phyloP scores from a whole-genome alignment of 2,113 vertebrate species.

The Cryptotis parvus region DNA sequence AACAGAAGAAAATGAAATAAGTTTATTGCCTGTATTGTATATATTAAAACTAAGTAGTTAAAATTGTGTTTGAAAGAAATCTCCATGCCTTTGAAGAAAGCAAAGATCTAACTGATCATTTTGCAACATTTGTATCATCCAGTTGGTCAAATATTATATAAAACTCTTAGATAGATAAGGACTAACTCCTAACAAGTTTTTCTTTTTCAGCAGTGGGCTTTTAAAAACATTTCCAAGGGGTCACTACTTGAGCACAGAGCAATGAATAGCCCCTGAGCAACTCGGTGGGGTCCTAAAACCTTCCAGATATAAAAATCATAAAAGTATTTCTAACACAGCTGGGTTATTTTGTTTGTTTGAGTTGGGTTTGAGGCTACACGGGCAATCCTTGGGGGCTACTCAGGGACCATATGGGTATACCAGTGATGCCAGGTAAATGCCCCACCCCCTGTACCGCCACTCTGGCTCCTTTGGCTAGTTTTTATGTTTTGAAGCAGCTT shows the following conservation, averaged over 20 bases:
- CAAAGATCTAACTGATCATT: neutral
- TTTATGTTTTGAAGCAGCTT: constrained; percentile 33
- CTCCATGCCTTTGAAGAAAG: neutral
- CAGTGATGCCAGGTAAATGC: no score
- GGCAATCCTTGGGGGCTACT: no score
- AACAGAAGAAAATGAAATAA: constrained; percentile 23
- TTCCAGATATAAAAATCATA: no score
- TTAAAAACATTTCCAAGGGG: constrained; percentile 2
- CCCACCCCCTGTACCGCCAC: no score
- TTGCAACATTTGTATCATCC: constrained; percentile 4
- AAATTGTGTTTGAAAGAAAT: constrained; percentile 25
- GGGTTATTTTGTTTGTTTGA: no score
- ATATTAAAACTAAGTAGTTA: constrained; percentile 19
- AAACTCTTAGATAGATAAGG: neutral
- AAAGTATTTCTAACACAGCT: neutral
- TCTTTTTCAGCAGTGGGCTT: constrained; percentile 19
- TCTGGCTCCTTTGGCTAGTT: neutral
- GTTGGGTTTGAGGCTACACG: no score
- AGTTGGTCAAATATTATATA: constrained; percentile 15
- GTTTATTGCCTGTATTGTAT: neutral
- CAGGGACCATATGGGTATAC: no score
- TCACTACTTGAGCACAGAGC: no score
- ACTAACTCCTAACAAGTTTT: neutral
- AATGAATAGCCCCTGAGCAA: no score
- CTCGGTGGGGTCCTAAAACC: no score